Evolutionary conservation across 1,140 invertebrate species (phyloP), one percentile per base, ranked within the genome.

Genomic region (Vanessa atalanta): DNA sequence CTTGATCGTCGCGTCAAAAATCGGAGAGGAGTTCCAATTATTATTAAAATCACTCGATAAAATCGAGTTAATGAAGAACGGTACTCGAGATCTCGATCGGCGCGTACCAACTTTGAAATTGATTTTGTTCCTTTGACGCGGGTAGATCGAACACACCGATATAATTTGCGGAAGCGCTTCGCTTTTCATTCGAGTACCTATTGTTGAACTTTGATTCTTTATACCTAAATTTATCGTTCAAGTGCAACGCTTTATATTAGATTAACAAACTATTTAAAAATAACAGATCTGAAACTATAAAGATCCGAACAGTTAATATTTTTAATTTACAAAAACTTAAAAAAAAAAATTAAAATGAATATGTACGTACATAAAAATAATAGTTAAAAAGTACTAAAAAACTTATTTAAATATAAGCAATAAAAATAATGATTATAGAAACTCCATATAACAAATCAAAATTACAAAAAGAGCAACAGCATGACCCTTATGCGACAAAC

Each of bases 1-100:
- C 82, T 87, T 88, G 87, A 90, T 88, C 82, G 78, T 73, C 75
- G 72, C 77, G 82, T 87, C 88, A 85, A 88, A 86, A 88, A 86
- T 85, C 82, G 79, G 82, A 81, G 77, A 77, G 76, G 82, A 85
- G 87, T 85, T 86, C 84, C 85, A 89, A 88, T 92, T 91, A 86
- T 90, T 86, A 91, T 88, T 90, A 89, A 91, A 92, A 89, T 89
- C 81, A 81, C 76, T 85, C 72, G 88, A 91, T 90, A 91, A 89
- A 89, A 92, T 92, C 89, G 82, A 85, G 82, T 88, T 89, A 92
- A 90, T 88, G 89, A 89, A 89, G 84, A 90, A 88, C 84, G 85
- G 87, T 86, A 85, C 81, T 84, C 73, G 79, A 87, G 79, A 88
- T 88, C 82, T 79, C 75, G 83, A 91, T 88, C 84, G 79, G 77